Evolutionary conservation across 1,140 invertebrate genomes (phyloP), one percentile per base, ranked within the genome.

Genomic region (Mactra quadrangularis): DNA sequence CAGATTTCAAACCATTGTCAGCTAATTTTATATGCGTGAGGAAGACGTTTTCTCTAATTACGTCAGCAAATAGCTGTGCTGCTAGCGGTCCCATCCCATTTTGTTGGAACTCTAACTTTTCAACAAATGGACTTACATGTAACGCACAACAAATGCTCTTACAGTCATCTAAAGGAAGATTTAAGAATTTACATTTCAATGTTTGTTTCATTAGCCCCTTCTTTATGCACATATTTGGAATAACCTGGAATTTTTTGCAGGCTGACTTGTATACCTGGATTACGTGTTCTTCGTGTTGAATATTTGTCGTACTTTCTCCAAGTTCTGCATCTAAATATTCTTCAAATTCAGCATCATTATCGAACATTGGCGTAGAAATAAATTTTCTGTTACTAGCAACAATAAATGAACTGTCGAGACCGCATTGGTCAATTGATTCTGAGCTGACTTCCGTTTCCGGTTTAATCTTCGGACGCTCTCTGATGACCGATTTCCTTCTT

Each of bases 21-120:
- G 66, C 33, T 25, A 81, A 45, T 25, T 7, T 33, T 22, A 81
- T 60, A 47, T 81, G 77, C 9, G 77, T 81, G 35, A 81, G n/a
- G 35, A 59, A 81, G 4, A 52, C 2, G 47, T 25, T 57, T 4
- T 59, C 11, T 6, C 29, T 6, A 31, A 81, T 57, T 0, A 81
- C 66, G 27, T 71, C 35, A 3, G 60, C 62, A 45, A 81, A 38
- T 17, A 22, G 25, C 6, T 4, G 19, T 11, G 53, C 38, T 3
- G 60, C 9, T 9, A 9, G n/a, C 4, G 53, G 29, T 0, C 55
- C 77, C 35, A 81, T 66, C 4, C 47, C 64, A 50, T 81, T 81
- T 25, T 71, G 64, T 38, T 59, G 22, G 38, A 81, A 50, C 9
- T 71, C 64, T 11, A 81, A 6, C 25, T 50, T 9, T 50, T 71